phyloP scores from a whole-genome alignment of 2,888 invertebrate species.

The Odontothrips loti region DNA sequence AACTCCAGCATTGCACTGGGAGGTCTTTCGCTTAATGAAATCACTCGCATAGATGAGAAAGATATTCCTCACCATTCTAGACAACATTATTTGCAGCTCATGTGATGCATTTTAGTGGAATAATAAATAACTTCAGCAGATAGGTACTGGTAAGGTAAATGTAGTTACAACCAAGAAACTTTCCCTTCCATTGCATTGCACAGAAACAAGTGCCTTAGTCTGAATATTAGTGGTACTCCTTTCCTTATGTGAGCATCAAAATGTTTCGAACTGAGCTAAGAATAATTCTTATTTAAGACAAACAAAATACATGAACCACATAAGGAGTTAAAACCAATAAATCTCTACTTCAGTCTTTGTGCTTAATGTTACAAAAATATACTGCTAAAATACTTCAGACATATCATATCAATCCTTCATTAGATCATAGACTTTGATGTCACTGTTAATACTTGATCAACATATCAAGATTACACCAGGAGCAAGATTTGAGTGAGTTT shows the following conservation, averaged over 20 bases:
- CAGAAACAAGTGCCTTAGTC: background rate
- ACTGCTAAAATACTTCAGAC: conserved; percentile 14
- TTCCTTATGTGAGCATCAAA: background rate
- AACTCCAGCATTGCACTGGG: no score
- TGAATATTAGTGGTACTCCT: background rate
- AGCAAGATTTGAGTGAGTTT: background rate
- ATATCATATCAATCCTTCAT: background rate
- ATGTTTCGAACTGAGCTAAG: background rate
- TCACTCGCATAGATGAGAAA: no score
- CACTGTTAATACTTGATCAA: conserved; percentile 14
- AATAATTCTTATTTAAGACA: background rate
- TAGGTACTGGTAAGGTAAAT: background rate
- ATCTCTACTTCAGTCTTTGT: conserved; percentile 8
- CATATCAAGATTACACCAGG: background rate
- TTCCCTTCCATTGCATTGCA: background rate
- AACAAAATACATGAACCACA: background rate
- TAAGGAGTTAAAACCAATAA: background rate
- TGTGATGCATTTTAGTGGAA: background rate
- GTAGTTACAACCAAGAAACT: background rate
- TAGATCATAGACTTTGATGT: background rate
- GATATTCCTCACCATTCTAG: no score
- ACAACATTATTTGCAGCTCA: background rate
- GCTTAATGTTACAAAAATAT: background rate
- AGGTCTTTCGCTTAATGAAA: no score
- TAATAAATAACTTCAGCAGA: background rate